Evolutionary conservation across 2,888 invertebrate species (phyloP), one percentile per base, ranked within the genome.

Genomic region (Perizoma flavofasciatum): DNA sequence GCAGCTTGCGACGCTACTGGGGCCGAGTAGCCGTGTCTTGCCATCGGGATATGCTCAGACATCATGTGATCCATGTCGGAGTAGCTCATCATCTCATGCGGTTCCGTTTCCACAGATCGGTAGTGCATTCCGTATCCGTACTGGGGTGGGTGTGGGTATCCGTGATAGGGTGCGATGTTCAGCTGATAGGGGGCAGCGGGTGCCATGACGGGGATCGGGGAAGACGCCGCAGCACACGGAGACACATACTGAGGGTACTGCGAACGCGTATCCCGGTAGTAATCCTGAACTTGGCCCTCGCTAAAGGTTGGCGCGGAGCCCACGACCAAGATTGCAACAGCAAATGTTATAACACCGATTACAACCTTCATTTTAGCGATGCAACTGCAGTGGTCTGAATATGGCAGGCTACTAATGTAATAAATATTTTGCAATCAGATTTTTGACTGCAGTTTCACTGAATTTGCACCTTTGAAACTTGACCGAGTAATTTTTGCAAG

Each of bases 291-390:
- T 39, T 63, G 63, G 3, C 66, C 71, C 5, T 75, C 72, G 32
- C 54, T 64, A 4, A 72, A 60, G 4, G 76, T 62, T 4, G 79
- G 79, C 8, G 82, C 75, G 5, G 77, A 77, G 47, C 76, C 72
- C 40, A 68, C 78, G 7, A 76, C 59, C 37, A 73, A 69, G 5
- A 71, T 62, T 45, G 77, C 41, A 49, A 61, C 62, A 33, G 69
- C 61, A n/a, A 76, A 59, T 35, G 57, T 52, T 10, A 66, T 78
- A 69, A 72, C 67, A 53, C 75, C 73, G 63, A 77, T 59, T 50
- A 77, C 72, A 55, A 77, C 70, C 78, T 82, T 82, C 88, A 88
- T 89, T 70, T 69, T 83, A 46, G 69, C 66, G 65, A 68, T 73
- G 68, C 71, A 72, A 79, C 76, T 82, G 73, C 72, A 52, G 76